These are phyloP conservation scores for Nothoprocta pentlandii DNA, from an alignment of 2,113 vertebrate genomes.

Conservation along the genomic window DNA sequence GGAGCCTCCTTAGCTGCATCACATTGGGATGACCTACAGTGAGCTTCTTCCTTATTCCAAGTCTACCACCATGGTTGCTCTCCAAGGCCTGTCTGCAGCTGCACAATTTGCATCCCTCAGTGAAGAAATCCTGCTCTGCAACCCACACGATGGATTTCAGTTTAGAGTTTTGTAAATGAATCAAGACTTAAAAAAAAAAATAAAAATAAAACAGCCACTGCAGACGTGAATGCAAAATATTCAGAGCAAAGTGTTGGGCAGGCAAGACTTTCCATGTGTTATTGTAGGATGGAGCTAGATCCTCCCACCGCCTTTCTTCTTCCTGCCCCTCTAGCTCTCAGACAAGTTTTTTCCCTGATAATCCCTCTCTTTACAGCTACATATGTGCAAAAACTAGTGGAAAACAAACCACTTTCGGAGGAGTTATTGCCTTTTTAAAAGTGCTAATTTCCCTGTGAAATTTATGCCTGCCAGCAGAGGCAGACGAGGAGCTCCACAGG, in stretches of 20 bases:
- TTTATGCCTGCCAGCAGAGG: conserved; percentile 63
- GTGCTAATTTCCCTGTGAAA: conserved; percentile 73
- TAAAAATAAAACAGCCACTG: not conserved
- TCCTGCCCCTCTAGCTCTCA: not conserved
- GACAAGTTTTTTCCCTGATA: too few species aligned
- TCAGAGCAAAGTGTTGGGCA: not conserved
- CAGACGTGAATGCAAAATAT: not conserved
- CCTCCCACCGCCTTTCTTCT: not conserved
- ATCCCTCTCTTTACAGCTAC: not conserved
- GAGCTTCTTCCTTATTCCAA: not conserved
- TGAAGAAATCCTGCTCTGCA: not conserved
- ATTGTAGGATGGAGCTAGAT: fast-evolving
- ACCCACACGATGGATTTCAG: not conserved
- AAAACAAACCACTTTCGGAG: conserved; percentile 62
- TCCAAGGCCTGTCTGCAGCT: not conserved
- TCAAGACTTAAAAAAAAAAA: not conserved
- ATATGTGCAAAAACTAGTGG: conserved; percentile 31
- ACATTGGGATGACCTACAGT: not conserved
- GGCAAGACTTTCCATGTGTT: not conserved
- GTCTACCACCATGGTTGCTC: not conserved
- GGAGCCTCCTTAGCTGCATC: not conserved
- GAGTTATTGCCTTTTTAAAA: conserved; percentile 56
- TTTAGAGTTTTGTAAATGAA: not conserved
- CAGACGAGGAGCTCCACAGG: conserved; percentile 57
- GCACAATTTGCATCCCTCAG: not conserved